Base-by-base conservation (phyloP, 53 echinoderm and acorn worm species). In the Henricia sp. region DNA sequence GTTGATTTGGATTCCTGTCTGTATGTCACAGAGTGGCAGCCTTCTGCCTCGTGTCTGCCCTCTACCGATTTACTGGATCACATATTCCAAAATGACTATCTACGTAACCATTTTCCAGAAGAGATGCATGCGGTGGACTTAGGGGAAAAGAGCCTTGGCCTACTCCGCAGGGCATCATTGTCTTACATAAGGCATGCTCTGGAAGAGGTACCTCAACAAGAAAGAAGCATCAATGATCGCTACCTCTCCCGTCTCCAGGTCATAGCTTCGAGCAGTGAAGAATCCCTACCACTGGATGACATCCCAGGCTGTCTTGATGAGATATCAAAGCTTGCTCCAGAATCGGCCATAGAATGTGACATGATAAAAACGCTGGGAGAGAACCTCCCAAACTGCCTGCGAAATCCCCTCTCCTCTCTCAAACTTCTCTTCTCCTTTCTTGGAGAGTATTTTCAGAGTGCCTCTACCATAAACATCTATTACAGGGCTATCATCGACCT, bases 151-250 rank as follows among this genome's bases (percentile, higher is more conserved):
- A 68, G 82, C 0, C 70, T 82, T 35, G 58, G 71, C 27, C 56
- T 69, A 58, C 56, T 96, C 50, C 74, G 86, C 42, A 43, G 82
- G 55, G 88, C 94, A 36, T 63, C 88, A 51, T 57, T 71, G 9
- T 83, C 97, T 21, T 96, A 96, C 83, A 96, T 96, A 67, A 82
- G 82, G 36, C 88, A 92, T 78, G 97, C 89, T 24, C 77, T 96
- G 19, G 77, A 52, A 6, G 83, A 85, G 26, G 97, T 96, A 12
- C 91, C 91, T 14, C 74, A 71, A 48, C 67, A 50, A 12, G 88
- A 92, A 67, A 74, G 88, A 20, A 70, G 74, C 1, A 83, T 90
- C 40, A 74, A 83, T 36, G 85, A 85, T 42, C 83, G 90, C 9
- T 94, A 96, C 68, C 57, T 87, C 37, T 78, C 66, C 16, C 74